Evolutionary conservation across 2,888 invertebrate species (phyloP).

Genomic region (Drosophila trichaetosa): DNA sequence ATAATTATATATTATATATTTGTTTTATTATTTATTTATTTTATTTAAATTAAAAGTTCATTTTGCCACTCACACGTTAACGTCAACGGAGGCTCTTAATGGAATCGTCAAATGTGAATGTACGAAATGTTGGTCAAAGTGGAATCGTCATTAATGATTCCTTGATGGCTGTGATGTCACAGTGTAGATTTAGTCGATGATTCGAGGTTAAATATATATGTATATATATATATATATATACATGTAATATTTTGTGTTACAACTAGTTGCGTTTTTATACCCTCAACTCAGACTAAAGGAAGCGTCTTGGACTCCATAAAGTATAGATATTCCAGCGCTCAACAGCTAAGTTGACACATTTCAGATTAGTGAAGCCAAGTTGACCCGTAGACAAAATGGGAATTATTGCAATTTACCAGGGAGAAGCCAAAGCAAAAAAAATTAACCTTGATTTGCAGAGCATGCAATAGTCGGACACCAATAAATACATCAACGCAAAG

Average conservation of each 20-base stretch:
- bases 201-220: too few relatives aligned
- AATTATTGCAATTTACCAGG: not conserved
- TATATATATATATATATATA: too few relatives aligned
- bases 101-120: not conserved
- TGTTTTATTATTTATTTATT: not conserved
- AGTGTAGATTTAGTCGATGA: too few relatives aligned
- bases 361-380: not conserved
- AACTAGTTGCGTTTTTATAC: too few relatives aligned
- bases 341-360: not conserved
- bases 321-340: not conserved
- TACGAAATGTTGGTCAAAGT: not conserved
- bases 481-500: constrained; percentile 34
- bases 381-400: not conserved
- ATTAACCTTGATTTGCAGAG: constrained; percentile 70
- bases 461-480: constrained; percentile 26
- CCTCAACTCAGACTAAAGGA: not conserved
- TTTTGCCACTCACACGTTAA: not conserved
- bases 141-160: not conserved
- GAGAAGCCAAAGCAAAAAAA: not conserved
- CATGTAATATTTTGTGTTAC: too few relatives aligned
- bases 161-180: not conserved
- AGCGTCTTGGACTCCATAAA: not conserved
- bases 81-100: not conserved
- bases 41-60: not conserved
- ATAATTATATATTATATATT: not conserved